Evolutionary conservation across 2,888 invertebrate species (phyloP).

Genomic region (Autographa pulchrina): DNA sequence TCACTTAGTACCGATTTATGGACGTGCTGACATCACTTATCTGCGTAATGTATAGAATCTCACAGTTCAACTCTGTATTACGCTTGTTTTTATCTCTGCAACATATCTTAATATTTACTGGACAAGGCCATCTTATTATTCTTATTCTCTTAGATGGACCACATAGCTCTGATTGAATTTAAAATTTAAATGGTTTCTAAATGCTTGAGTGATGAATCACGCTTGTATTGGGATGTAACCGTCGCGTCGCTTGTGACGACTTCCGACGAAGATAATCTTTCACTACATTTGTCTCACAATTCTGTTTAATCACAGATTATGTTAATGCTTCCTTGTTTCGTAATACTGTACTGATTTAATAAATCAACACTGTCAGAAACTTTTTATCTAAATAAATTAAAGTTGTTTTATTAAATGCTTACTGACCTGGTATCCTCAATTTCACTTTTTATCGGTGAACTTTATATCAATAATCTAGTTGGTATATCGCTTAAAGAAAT

Average conservation of each 20-base stretch:
- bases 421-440: slow-evolving; percentile 52
- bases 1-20: slow-evolving; percentile 74
- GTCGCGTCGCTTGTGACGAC: slow-evolving; percentile 54
- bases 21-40: slow-evolving; percentile 66
- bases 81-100: slow-evolving; percentile 35
- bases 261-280: slow-evolving; percentile 45
- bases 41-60: slow-evolving; percentile 62
- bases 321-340: slow-evolving; percentile 23
- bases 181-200: slow-evolving; percentile 62
- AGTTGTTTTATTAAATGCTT: slow-evolving; percentile 15
- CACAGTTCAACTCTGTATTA: slow-evolving; percentile 50
- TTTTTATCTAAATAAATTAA: slow-evolving; percentile 21
- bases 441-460: slow-evolving; percentile 59
- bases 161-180: slow-evolving; percentile 56
- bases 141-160: slow-evolving; percentile 49
- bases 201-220: slow-evolving; percentile 68
- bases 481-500: slow-evolving; percentile 53
- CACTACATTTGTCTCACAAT: slow-evolving; percentile 36
- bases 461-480: slow-evolving; percentile 57
- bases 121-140: slow-evolving; percentile 48
- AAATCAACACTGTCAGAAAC: slow-evolving; percentile 21
- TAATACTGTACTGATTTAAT: slow-evolving; percentile 17
- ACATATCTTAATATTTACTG: slow-evolving; percentile 34
- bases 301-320: slow-evolving; percentile 29
- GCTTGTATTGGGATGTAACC: slow-evolving; percentile 58